Conservation (phyloP, 1,140 invertebrate species). For the Arctopsyche grandis region DNA sequence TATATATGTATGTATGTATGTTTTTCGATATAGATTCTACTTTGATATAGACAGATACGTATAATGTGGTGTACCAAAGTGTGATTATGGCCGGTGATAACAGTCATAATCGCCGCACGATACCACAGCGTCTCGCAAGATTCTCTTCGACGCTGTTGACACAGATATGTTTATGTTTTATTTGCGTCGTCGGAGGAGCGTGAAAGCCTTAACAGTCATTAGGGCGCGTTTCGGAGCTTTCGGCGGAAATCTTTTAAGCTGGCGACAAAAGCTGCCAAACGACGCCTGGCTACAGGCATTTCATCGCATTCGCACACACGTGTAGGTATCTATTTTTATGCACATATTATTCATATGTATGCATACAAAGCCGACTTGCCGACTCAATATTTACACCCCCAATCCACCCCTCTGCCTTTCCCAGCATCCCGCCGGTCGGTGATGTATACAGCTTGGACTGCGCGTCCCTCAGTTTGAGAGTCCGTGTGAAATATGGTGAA, state of each 20-base stretch:
- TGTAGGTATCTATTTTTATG: no score
- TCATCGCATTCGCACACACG: no score
- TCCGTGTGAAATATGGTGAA: slow-evolving; percentile 6
- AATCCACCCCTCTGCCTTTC: not conserved
- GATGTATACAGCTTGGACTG: not conserved
- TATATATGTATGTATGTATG: no score
- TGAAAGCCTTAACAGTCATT: not conserved
- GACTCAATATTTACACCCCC: not conserved
- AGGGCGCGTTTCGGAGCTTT: not conserved
- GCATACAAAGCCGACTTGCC: not conserved
- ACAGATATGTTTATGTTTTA: slow-evolving; percentile 1
- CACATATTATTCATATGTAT: no score
- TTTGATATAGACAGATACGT: no score
- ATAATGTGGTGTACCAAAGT: no score
- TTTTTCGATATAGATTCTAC: no score
- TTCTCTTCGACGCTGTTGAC: no score
- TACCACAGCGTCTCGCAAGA: no score
- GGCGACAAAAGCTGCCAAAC: not conserved
- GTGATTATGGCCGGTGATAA: no score
- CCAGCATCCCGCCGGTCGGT: not conserved
- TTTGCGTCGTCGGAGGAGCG: not conserved
- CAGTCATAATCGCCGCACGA: no score
- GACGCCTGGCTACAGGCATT: not conserved
- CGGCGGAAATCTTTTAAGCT: not conserved
- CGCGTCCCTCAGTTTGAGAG: not conserved